Conservation (phyloP, 1,140 invertebrate genomes). For the Colletes gigas region DNA sequence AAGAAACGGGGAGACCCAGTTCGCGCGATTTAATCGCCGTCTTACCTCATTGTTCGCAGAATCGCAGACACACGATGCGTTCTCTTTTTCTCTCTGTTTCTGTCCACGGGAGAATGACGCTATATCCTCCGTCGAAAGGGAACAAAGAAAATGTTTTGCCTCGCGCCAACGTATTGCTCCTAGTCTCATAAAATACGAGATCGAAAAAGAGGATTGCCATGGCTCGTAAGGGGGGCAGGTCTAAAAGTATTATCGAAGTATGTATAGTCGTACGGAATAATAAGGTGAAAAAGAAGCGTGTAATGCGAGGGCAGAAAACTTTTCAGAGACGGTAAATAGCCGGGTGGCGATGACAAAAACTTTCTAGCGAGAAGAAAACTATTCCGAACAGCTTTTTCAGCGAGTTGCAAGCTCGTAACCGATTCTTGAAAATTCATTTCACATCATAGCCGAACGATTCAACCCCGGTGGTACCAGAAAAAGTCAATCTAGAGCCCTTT, state of each 20-base stretch:
- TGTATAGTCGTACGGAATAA: slow-evolving; percentile 20
- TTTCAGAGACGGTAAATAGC: not conserved
- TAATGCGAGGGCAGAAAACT: slow-evolving; percentile 10
- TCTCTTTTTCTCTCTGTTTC: slow-evolving; percentile 1
- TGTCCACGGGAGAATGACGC: not conserved
- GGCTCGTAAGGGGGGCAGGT: slow-evolving; percentile 33
- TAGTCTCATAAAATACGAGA: slow-evolving; percentile 41
- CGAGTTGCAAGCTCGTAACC: too few relatives aligned
- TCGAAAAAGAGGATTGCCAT: slow-evolving; percentile 36
- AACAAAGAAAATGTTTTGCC: slow-evolving; percentile 25
- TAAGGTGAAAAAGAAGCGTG: slow-evolving; percentile 15
- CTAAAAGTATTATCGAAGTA: slow-evolving; percentile 54
- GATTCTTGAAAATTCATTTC: not conserved
- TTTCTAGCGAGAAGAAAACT: not conserved
- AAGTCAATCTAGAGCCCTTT: not conserved
- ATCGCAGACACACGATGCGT: not conserved
- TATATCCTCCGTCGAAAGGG: not conserved
- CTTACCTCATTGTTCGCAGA: slow-evolving; percentile 2
- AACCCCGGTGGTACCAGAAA: too few relatives aligned
- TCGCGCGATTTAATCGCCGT: slow-evolving; percentile 1
- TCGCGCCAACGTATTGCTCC: slow-evolving; percentile 31
- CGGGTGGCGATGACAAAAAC: not conserved
- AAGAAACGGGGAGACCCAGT: too few relatives aligned
- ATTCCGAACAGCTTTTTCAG: not conserved
- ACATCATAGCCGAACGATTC: not conserved